Conservation (phyloP, 2,797 vertebrate genomes). For the Ctenochaetus hawaiiensis region DNA sequence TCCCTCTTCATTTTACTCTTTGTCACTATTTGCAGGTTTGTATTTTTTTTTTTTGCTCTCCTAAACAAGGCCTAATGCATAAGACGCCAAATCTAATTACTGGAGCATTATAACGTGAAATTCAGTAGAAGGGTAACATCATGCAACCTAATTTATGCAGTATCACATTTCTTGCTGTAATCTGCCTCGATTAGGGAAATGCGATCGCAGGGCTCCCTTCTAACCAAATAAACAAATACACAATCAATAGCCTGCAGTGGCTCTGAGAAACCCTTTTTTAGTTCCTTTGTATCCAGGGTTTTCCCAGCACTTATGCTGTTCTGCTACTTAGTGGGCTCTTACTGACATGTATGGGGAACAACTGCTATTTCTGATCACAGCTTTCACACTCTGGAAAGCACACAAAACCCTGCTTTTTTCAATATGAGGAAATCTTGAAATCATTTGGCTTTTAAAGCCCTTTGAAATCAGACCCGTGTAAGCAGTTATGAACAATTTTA, state of each 20-base stretch:
- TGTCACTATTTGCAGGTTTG: constrained; percentile 58
- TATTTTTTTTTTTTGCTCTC: constrained; percentile 58
- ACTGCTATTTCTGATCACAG: constrained; percentile 65
- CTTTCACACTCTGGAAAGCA: constrained; percentile 37
- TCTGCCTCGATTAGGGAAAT: constrained; percentile 78
- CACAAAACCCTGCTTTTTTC: constrained; percentile 18
- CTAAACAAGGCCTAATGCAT: constrained; percentile 81
- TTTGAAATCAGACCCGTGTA: background rate
- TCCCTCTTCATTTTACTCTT: constrained; percentile 39
- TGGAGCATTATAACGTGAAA: constrained; percentile 80
- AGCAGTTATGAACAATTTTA: background rate
- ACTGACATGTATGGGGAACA: constrained; percentile 54
- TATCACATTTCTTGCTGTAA: constrained; percentile 82
- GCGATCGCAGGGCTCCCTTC: constrained; percentile 70
- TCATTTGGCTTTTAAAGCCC: background rate
- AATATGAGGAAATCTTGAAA: background rate
- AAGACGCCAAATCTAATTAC: constrained; percentile 81
- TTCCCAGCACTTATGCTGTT: constrained; percentile 68
- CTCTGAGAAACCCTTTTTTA: constrained; percentile 45
- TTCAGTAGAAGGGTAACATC: constrained; percentile 75
- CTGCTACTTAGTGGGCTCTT: constrained; percentile 34
- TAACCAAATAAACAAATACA: constrained; percentile 80
- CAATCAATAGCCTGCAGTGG: constrained; percentile 68
- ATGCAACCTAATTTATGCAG: constrained; percentile 77
- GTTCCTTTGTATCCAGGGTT: constrained; percentile 40